Percentiles rank a stretch among this genome's conserved stretches.
phyloP scores from a whole-genome alignment of 2,888 invertebrate genomes.

The Cerceris ruficornis region DNA sequence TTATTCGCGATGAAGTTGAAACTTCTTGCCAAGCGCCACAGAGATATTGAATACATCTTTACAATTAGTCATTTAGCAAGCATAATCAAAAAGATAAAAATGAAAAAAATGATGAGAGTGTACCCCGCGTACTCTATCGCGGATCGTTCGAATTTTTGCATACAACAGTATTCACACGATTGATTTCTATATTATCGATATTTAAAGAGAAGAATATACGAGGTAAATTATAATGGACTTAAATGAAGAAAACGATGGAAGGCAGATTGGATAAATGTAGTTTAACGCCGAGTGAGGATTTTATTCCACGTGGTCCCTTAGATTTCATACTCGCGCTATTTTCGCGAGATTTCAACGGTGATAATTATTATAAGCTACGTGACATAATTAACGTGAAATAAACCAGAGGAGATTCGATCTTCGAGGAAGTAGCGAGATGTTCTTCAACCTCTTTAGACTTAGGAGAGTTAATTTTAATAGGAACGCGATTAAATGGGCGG shows the following conservation, averaged over 20 bases:
- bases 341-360: conserved; percentile 20
- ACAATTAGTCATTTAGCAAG: conserved; percentile 42
- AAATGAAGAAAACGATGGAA: conserved; percentile 15
- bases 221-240: background rate
- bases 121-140: conserved; percentile 33
- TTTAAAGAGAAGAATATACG: conserved; percentile 19
- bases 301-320: background rate
- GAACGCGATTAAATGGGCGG: too few species aligned
- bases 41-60: conserved; percentile 16
- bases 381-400: conserved; percentile 37
- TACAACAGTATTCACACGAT: conserved; percentile 39
- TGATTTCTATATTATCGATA: conserved; percentile 42
- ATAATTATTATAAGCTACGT: conserved; percentile 38
- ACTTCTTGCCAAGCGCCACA: conserved; percentile 27
- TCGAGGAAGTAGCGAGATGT: conserved; percentile 5
- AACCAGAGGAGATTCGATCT: conserved; percentile 39
- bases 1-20: conserved; percentile 11
- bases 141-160: conserved; percentile 51
- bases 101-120: background rate
- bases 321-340: conserved; percentile 26
- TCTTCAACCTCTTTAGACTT: conserved; percentile 16
- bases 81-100: conserved; percentile 48
- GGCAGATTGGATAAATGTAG: conserved; percentile 1
- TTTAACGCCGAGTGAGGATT: background rate
- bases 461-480: too few species aligned